A percentile compares a stretch with the other conserved stretches of the same genome.
phyloP scores from a whole-genome alignment of 2,888 invertebrate genomes.

The Julus scanicus region DNA sequence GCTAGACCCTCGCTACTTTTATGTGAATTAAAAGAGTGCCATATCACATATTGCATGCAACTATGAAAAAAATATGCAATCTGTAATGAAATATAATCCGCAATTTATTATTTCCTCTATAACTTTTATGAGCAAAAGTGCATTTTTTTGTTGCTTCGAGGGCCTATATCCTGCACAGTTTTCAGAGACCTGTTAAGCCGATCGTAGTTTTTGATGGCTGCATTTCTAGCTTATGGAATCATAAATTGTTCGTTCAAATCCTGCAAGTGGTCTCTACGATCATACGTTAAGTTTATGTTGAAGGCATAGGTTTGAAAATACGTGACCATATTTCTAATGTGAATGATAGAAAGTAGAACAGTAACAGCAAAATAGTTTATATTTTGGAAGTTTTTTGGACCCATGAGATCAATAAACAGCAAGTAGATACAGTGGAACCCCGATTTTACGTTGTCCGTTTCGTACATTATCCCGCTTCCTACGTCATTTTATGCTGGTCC shows the following conservation, averaged over 20 bases:
- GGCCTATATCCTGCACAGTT: background rate
- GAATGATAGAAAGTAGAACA: background rate
- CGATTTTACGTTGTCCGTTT: too few relatives aligned
- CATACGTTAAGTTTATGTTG: constrained; percentile 6
- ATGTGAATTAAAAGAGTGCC: background rate
- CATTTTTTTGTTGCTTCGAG: background rate
- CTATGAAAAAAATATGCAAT: background rate
- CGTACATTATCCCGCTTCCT: too few relatives aligned
- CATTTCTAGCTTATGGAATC: background rate
- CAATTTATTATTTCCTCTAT: constrained; percentile 4
- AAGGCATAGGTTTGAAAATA: background rate
- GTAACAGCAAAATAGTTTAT: background rate
- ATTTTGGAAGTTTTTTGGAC: background rate
- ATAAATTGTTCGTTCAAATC: constrained; percentile 24
- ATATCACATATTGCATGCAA: background rate
- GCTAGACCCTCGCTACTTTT: background rate
- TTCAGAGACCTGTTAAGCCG: constrained; percentile 31
- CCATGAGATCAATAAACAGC: background rate
- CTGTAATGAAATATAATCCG: constrained; percentile 19
- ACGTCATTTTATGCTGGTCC: too few relatives aligned
- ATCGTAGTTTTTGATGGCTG: constrained; percentile 19
- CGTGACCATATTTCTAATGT: constrained; percentile 19
- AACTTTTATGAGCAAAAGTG: constrained; percentile 12
- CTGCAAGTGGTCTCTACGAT: constrained; percentile 11
- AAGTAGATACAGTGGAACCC: too few relatives aligned